A percentile compares a stretch with the other conserved stretches of the same genome.
These are phyloP conservation scores for Amblyjoppa fuscipennis DNA, from an alignment of 2,888 invertebrate species.

Conservation along the genomic window DNA sequence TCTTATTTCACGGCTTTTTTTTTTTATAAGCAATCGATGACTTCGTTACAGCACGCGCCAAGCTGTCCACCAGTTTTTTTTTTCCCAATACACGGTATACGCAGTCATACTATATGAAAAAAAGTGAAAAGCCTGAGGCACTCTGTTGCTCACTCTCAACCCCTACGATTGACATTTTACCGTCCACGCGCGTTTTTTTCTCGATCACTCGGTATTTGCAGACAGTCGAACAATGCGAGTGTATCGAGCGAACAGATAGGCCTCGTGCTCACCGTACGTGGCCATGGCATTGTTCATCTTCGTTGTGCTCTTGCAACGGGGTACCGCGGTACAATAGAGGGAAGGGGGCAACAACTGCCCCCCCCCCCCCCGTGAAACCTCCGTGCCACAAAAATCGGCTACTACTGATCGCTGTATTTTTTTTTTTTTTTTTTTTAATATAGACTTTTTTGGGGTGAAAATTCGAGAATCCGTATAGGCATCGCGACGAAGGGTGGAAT, in stretches of 20 bases:
- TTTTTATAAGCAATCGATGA: neutral
- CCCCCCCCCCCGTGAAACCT: slow-evolving; percentile 36
- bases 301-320: slow-evolving; percentile 46
- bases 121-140: slow-evolving; percentile 67
- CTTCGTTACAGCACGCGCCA: slow-evolving; percentile 46
- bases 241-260: slow-evolving; percentile 71
- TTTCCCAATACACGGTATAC: slow-evolving; percentile 25
- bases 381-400: slow-evolving; percentile 64
- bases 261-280: slow-evolving; percentile 52
- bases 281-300: slow-evolving; percentile 57
- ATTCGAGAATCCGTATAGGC: slow-evolving; percentile 51
- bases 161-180: slow-evolving; percentile 77
- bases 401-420: slow-evolving; percentile 58
- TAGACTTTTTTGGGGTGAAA: slow-evolving; percentile 64
- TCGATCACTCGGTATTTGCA: slow-evolving; percentile 69
- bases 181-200: slow-evolving; percentile 66
- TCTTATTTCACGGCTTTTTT: neutral
- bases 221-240: slow-evolving; percentile 71
- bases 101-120: slow-evolving; percentile 28
- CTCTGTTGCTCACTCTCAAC: slow-evolving; percentile 59
- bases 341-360: slow-evolving; percentile 59
- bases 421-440: slow-evolving; percentile 39
- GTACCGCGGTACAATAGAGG: slow-evolving; percentile 47
- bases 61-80: slow-evolving; percentile 45
- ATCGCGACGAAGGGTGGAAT: slow-evolving; percentile 48